phyloP scores from a whole-genome alignment of 35 echinoderm and acorn worm genomes.

The Ptychodera flava region DNA sequence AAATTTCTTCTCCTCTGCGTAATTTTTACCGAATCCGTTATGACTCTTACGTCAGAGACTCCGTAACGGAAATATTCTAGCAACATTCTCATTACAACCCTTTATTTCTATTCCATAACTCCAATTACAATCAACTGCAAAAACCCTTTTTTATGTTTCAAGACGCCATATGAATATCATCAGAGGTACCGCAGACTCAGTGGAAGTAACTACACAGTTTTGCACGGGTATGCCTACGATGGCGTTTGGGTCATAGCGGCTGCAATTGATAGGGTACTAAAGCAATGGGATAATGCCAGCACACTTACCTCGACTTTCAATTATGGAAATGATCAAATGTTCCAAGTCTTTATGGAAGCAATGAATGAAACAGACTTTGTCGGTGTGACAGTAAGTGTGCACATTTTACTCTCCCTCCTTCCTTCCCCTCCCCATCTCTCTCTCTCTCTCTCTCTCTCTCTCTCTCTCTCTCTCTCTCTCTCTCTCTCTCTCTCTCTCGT shows the following conservation, averaged over 20 bases:
- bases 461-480: too few relatives aligned
- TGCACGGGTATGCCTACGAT: slow-evolving; percentile 92
- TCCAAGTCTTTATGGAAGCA: slow-evolving; percentile 54
- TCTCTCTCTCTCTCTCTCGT: too few relatives aligned
- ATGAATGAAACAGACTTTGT: slow-evolving; percentile 94
- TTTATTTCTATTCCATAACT: too few relatives aligned
- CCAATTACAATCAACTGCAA: too few relatives aligned
- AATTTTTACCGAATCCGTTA: too few relatives aligned
- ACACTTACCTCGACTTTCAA: slow-evolving; percentile 42
- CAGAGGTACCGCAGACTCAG: slow-evolving; percentile 25
- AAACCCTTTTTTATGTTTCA: too few relatives aligned
- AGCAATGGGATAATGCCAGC: background rate
- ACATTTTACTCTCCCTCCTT: background rate
- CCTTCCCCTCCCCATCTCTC: too few relatives aligned
- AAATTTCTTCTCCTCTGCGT: too few relatives aligned
- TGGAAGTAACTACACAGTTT: slow-evolving; percentile 32
- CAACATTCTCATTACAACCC: too few relatives aligned
- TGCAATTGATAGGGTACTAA: slow-evolving; percentile 64
- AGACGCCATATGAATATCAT: slow-evolving; percentile 82
- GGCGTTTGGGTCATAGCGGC: slow-evolving; percentile 93
- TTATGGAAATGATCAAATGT: slow-evolving; percentile 50
- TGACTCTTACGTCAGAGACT: too few relatives aligned
- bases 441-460: too few relatives aligned
- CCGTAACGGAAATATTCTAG: too few relatives aligned
- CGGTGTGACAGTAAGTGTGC: slow-evolving; percentile 57